These are phyloP conservation scores for Miichthys miiuy DNA, from an alignment of 2,797 vertebrate genomes.

Conservation along the genomic window DNA sequence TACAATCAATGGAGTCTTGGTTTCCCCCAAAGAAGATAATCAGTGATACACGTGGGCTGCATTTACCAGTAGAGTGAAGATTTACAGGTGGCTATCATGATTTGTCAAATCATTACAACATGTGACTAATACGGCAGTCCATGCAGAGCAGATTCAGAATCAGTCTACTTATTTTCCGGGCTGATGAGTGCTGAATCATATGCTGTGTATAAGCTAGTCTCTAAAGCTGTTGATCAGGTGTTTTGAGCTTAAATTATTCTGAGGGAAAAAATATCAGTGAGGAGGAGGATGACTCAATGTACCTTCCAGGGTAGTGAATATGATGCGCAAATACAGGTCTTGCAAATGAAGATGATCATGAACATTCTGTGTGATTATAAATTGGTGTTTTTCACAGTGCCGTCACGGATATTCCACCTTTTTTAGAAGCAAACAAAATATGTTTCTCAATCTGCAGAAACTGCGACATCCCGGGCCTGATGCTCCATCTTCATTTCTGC, in stretches of 20 bases:
- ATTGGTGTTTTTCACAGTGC: conserved; percentile 30
- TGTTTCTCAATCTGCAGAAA: conserved; percentile 6
- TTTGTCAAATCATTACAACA: conserved; percentile 36
- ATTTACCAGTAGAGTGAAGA: conserved; percentile 32
- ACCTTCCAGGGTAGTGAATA: conserved; percentile 64
- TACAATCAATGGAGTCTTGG: conserved; percentile 26
- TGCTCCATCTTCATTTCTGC: conserved; percentile 34
- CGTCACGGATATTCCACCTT: conserved; percentile 40
- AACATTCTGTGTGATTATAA: conserved; percentile 48
- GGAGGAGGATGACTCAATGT: conserved; percentile 76
- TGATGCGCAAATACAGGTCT: conserved; percentile 59
- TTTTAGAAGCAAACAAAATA: conserved; percentile 35
- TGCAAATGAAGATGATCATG: conserved; percentile 65
- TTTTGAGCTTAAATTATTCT: conserved; percentile 64
- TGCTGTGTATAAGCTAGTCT: conserved; percentile 32
- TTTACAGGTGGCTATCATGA: conserved; percentile 38
- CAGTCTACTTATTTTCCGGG: conserved; percentile 36
- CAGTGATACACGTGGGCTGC: conserved; percentile 19
- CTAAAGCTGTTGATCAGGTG: conserved; percentile 66
- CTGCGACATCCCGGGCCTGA: conserved; percentile 2
- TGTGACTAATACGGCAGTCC: conserved; percentile 41
- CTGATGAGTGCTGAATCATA: conserved; percentile 62
- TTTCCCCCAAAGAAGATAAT: conserved; percentile 16
- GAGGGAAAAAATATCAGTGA: conserved; percentile 58
- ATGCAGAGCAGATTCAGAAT: conserved; percentile 37